These are phyloP conservation scores for Clarias fuscus DNA, from an alignment of 2,797 vertebrate genomes.

Conservation along the genomic window DNA sequence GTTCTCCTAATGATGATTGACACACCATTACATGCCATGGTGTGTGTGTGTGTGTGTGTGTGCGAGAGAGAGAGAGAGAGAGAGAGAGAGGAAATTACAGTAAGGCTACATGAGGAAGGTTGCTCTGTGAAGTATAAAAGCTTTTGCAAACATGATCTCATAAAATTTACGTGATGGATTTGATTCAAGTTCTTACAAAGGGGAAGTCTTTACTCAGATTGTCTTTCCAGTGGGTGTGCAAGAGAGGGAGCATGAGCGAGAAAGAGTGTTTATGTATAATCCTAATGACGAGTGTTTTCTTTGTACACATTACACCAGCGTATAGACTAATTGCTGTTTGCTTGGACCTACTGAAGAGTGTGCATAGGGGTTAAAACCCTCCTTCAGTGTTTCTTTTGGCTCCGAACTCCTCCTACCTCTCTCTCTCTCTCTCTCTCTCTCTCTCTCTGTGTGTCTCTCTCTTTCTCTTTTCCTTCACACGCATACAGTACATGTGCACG, in stretches of 20 bases:
- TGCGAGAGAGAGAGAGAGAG: constrained; percentile 2
- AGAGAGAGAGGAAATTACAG: background rate
- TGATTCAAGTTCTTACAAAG: background rate
- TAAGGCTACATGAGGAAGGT: constrained; percentile 38
- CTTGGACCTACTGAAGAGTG: constrained; percentile 40
- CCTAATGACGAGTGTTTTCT: constrained; percentile 3
- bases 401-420: constrained; percentile 23
- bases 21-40: constrained; percentile 54
- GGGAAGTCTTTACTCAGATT: background rate
- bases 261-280: constrained; percentile 9
- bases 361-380: constrained; percentile 36
- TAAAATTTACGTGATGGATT: background rate
- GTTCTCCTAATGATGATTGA: constrained; percentile 59
- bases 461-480: background rate
- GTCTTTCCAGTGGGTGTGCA: background rate
- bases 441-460: background rate
- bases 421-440: constrained; percentile 4
- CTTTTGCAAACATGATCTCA: constrained; percentile 1
- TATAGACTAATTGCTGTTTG: constrained; percentile 47
- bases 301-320: constrained; percentile 42
- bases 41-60: background rate
- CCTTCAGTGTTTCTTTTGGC: constrained; percentile 52
- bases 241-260: background rate
- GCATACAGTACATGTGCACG: background rate
- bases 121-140: constrained; percentile 25